phyloP scores from a whole-genome alignment of 2,113 vertebrate genomes.

The Mungos mungo region DNA sequence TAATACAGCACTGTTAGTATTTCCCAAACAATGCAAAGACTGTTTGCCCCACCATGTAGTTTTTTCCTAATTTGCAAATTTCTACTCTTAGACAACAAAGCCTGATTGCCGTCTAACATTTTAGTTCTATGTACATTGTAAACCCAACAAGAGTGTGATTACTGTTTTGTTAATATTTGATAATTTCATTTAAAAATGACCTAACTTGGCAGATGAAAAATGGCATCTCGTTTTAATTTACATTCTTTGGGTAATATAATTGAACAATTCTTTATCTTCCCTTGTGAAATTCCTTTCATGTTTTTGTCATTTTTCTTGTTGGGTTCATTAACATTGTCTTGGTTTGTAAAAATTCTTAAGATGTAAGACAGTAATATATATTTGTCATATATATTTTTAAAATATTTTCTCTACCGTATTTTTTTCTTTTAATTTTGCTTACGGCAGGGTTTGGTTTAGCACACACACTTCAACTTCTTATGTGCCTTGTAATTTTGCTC shows the following conservation, averaged over 20 bases:
- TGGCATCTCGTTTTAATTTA: not conserved
- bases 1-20: not conserved
- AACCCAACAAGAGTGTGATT: not conserved
- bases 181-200: conserved; percentile 1
- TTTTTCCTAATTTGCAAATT: not conserved
- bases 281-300: not conserved
- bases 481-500: not conserved
- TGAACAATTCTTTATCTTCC: not conserved
- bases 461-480: not conserved
- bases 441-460: not conserved
- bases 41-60: not conserved
- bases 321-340: not conserved
- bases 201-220: not conserved
- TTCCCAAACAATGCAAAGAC: not conserved
- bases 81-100: not conserved
- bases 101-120: not conserved
- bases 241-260: not conserved
- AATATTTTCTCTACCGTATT: not conserved
- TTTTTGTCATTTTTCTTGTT: not conserved
- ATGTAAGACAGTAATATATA: not conserved
- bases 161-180: not conserved
- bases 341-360: not conserved
- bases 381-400: not conserved
- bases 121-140: not conserved
- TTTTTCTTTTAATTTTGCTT: not conserved